These are phyloP conservation scores for Acrocyrtus sp. DNA, from an alignment of 2,888 invertebrate species.

Conservation along the genomic window DNA sequence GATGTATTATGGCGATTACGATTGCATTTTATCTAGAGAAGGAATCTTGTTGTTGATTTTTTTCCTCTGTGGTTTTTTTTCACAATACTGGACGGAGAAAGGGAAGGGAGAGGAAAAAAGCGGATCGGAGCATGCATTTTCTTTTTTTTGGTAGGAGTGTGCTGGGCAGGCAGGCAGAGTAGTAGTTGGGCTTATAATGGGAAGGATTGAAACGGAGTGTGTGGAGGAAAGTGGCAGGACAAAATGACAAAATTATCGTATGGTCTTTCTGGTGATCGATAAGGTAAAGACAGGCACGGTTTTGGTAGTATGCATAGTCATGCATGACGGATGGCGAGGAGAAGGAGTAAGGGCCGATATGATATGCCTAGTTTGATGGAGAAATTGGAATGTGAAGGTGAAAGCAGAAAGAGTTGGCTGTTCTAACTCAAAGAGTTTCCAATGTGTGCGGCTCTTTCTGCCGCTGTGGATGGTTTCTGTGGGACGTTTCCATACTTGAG, in stretches of 20 bases:
- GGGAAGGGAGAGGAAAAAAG: background rate
- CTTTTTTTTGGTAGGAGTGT: background rate
- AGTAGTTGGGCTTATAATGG: no score
- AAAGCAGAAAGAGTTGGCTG: background rate
- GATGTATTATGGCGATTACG: no score
- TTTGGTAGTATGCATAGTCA: background rate
- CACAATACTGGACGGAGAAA: background rate
- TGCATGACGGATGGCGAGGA: background rate
- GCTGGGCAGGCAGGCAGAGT: background rate
- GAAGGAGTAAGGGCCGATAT: background rate
- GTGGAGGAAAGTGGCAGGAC: background rate
- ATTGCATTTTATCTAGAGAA: slow-evolving; percentile 18
- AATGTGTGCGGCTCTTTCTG: background rate
- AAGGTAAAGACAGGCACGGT: background rate
- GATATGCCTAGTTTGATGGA: background rate
- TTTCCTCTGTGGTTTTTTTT: background rate
- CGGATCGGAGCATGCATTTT: background rate
- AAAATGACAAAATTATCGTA: background rate
- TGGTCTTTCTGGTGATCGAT: background rate
- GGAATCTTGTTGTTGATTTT: slow-evolving; percentile 14
- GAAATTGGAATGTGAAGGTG: slow-evolving; percentile 6
- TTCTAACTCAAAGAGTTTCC: no score
- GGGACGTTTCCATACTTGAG: background rate
- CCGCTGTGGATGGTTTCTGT: background rate
- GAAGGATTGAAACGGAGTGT: background rate